Evolutionary conservation across 2,113 vertebrate species (phyloP), one percentile per base, ranked within the genome.

Genomic region (Lagopus leucura): DNA sequence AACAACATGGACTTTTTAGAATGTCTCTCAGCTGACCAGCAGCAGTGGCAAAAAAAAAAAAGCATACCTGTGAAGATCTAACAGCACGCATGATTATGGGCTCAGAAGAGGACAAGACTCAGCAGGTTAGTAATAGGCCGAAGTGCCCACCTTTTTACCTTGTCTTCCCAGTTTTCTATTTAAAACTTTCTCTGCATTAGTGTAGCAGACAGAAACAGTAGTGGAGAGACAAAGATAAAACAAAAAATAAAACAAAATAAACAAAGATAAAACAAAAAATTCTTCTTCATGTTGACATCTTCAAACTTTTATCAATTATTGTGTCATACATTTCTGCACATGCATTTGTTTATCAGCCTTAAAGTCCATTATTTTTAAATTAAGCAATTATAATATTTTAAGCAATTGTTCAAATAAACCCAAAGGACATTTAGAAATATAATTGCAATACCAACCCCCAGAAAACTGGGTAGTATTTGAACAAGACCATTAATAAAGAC

Each of bases 201-300:
- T 74, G 54, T 60, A 96, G 82, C 77, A 88, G 42, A 95, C 72
- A 96, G 42, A 69, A 96, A 80, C 38, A 36, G 6, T 55, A 84
- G 75, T 82, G 43, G n/a, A 91, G 58, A 96, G 64, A 52, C 6
- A 88, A 73, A 90, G 48, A 63, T 27, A 88, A 82, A 93, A 60
- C 66, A n/a, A n/a, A n/a, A n/a, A n/a, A n/a, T n/a, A n/a, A n/a
- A n/a, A n/a, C n/a, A n/a, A n/a, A n/a, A n/a, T n/a, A n/a, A n/a
- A 52, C 6, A 88, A 73, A 90, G 48, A 63, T 27, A 88, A 82
- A 93, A 60, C 66, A n/a, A n/a, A n/a, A 93, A 95, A 42, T 64
- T 91, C 32, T 71, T 86, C 50, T 88, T 92, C 88, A 80, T 81
- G 54, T 54, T 88, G 64, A 86, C 45, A 89, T 65, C 94, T 64